A percentile compares a stretch with the other conserved stretches of the same genome.
These are phyloP conservation scores for Hofmannophila pseudospretella DNA, from an alignment of 2,888 invertebrate species.

Conservation along the genomic window DNA sequence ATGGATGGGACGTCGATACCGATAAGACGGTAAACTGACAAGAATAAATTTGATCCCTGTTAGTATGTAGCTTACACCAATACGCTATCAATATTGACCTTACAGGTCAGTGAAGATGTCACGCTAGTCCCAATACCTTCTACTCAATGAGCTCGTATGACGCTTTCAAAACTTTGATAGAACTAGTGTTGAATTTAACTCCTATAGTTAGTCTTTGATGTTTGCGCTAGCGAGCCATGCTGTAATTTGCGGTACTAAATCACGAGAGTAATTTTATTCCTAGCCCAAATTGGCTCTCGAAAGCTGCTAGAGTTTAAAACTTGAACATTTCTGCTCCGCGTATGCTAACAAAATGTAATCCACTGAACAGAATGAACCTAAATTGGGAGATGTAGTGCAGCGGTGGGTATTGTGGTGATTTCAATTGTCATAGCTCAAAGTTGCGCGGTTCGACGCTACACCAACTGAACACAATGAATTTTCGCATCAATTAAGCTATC, in stretches of 20 bases:
- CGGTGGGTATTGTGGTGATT: conserved; percentile 10
- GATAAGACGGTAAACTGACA: conserved; percentile 43
- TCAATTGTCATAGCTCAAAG: conserved; percentile 22
- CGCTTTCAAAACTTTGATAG: background rate
- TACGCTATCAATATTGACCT: conserved; percentile 3
- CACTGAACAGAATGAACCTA: conserved; percentile 1
- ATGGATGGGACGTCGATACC: conserved; percentile 45
- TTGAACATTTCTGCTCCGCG: conserved; percentile 18
- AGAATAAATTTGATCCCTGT: conserved; percentile 35
- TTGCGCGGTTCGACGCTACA: conserved; percentile 15
- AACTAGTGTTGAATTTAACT: conserved; percentile 9
- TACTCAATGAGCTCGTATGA: no score
- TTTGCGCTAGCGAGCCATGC: conserved; percentile 10
- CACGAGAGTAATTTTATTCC: conserved; percentile 20
- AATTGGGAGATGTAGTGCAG: conserved; percentile 6
- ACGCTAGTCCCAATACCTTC: background rate
- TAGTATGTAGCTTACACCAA: conserved; percentile 20
- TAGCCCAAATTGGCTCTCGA: conserved; percentile 14
- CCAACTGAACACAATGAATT: conserved; percentile 20
- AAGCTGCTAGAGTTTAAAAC: conserved; percentile 20
- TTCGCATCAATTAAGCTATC: conserved; percentile 15
- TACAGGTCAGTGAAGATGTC: no score
- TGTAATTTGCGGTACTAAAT: conserved; percentile 11
- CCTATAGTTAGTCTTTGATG: conserved; percentile 5
- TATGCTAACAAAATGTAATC: conserved; percentile 15